Base-by-base conservation (phyloP, 2,113 vertebrate genomes). In the Oriolus oriolus region DNA sequence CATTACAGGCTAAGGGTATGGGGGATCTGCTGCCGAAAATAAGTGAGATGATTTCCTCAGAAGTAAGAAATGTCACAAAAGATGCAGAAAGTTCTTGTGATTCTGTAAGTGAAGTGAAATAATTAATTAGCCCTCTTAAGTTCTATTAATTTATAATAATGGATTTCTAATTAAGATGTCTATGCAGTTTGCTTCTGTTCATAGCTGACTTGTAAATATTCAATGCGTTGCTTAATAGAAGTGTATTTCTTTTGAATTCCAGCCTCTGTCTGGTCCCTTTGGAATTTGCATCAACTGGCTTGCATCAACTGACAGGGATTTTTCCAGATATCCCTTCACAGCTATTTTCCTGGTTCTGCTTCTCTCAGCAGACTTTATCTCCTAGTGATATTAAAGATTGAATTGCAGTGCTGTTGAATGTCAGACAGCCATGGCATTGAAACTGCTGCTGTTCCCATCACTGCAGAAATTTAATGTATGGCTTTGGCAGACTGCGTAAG, bases 181-280 rank as follows among this genome's bases (percentile, higher is more conserved):
- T 77, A 6, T 66, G 27, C 35, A 65, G 7, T 42, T 80, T 70
- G 68, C 42, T 84, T 93, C 20, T 83, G 7, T 84, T 95, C 49
- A 7, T 81, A 53, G 27, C 17, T 21, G 10, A 81, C 79, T 65
- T 87, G 47, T 70, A 92, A 88, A 54, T 83, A 85, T 42, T 57
- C 64, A 41, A 3, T 86, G 35, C 45, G 64, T 81, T 95, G 42
- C 73, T 93, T 90, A 90, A 95, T 81, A 63, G 79, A 86, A 92
- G 64, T 83, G 28, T 31, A 1, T 91, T 90, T 73, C 82, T 88
- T 91, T 90, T 86, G 82, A 91, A 93, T 91, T 95, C 63, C 92
- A 94, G 91, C 82, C 17, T 81, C 75, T 79, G 45, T 81, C 75
- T 79, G 45, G 68, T 74, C 68, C 30, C 64, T 88, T 96, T 88